Evolutionary conservation across 1,140 invertebrate genomes (phyloP).

Genomic region (Ladona fulva): DNA sequence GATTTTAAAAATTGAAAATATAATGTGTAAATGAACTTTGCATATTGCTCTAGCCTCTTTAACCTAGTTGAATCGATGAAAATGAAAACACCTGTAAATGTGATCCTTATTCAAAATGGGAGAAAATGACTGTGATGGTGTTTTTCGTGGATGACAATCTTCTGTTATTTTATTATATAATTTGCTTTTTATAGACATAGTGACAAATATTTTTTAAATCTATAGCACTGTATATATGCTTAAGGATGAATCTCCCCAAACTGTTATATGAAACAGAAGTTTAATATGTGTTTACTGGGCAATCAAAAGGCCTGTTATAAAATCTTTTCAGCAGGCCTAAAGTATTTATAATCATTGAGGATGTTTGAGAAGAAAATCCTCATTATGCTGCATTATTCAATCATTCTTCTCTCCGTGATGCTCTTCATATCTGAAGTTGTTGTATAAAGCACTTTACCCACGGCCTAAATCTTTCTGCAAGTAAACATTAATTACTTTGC

Average conservation of each 20-base stretch:
- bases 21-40: not conserved
- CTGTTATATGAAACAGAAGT: not conserved
- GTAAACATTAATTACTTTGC: not conserved
- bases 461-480: conserved; percentile 4
- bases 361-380: not conserved
- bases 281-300: not conserved
- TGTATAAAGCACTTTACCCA: not conserved
- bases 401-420: conserved; percentile 4
- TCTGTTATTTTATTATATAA: not conserved
- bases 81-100: not conserved
- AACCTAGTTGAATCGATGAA: not conserved
- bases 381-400: not conserved
- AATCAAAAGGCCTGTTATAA: not conserved
- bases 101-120: not conserved
- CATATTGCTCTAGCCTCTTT: not conserved
- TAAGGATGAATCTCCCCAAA: not conserved
- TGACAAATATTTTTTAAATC: not conserved
- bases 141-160: not conserved
- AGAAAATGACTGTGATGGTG: conserved; percentile 7
- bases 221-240: not conserved
- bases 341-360: not conserved
- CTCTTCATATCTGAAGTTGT: not conserved
- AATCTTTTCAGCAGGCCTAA: not conserved
- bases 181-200: not conserved
- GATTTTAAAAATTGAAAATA: not conserved